Evolutionary conservation across 2,113 vertebrate species (phyloP), one percentile per base, ranked within the genome.

Genomic region (Hyaena hyaena): DNA sequence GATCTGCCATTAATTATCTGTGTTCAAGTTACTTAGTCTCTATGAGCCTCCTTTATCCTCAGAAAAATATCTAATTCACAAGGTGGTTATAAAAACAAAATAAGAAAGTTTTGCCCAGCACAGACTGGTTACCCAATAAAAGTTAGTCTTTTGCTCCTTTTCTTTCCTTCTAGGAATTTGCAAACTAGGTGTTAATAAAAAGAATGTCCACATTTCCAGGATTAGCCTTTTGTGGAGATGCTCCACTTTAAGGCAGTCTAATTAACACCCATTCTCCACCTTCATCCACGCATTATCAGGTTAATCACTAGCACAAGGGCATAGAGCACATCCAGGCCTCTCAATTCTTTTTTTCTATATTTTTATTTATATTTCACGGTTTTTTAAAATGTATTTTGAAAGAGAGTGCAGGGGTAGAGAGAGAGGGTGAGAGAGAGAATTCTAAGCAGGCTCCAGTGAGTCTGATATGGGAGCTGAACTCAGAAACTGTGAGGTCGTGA

Each of bases 151-250:
- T 73, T 97, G 80, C 43, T 82, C 48, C 73, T 96, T 96, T 73
- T 39, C 68, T 95, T 73, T 39, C 68, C 93, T 96, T 16, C 87
- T 11, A 88, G 77, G 85, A 97, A 97, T 96, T 92, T 95, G 90
- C 39, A 93, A 95, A 97, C 80, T 96, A 90, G 88, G 90, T 93
- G 94, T 88, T 93, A 98, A 97, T 98, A 68, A 97, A 95, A 96
- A 96, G 69, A 95, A 95, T 85, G 88, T 97, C 83, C 21, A 2
- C 3, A 1, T 95, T 95, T 95, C 88, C 93, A 96, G 92, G 96
- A 96, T 97, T 97, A 97, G 97, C 80, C 98, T 98, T 98, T 98
- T 98, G 76, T 96, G 90, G 94, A 95, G 76, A 81, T 87, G 80
- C 53, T 96, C 71, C 53, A 79, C 81, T 98, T 97, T 90, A 81